Evolutionary conservation across 2,888 invertebrate genomes (phyloP).

Genomic region (Drosophila paucipuncta): DNA sequence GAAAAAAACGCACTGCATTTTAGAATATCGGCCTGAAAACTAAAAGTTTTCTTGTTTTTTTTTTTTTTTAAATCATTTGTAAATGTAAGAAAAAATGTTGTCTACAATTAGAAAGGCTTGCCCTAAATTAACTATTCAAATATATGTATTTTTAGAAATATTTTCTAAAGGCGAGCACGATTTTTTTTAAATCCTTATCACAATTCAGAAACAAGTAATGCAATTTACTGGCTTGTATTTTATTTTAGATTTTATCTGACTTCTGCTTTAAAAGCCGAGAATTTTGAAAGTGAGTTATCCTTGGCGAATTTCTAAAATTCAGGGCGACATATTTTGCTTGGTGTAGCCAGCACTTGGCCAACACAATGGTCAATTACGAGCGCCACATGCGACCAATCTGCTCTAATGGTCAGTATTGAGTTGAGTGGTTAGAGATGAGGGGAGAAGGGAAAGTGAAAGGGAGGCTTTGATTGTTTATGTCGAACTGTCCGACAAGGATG

Average conservation of each 20-base stretch:
- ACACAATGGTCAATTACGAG: slow-evolving; percentile 66
- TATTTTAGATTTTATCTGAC: background rate
- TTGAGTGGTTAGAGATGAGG: background rate
- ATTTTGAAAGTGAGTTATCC: background rate
- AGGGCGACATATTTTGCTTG: background rate
- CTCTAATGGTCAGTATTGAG: slow-evolving; percentile 35
- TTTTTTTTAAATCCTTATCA: background rate
- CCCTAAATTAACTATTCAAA: background rate
- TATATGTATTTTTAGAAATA: background rate
- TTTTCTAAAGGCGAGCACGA: background rate
- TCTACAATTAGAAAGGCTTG: background rate
- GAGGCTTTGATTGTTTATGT: slow-evolving; percentile 49
- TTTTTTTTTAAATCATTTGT: background rate
- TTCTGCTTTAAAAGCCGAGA: background rate
- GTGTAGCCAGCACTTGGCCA: slow-evolving; percentile 16
- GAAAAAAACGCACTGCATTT: background rate
- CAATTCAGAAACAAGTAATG: background rate
- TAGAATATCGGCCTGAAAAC: background rate
- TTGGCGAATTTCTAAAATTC: background rate
- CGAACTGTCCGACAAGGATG: slow-evolving; percentile 33
- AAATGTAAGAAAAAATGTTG: background rate
- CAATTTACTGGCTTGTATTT: background rate
- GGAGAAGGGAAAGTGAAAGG: background rate
- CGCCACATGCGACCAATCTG: slow-evolving; percentile 21
- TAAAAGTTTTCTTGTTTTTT: background rate